A percentile compares a stretch with the other conserved stretches of the same genome.
These are phyloP conservation scores for Dicycla oo DNA, from an alignment of 2,888 invertebrate genomes.

Conservation along the genomic window DNA sequence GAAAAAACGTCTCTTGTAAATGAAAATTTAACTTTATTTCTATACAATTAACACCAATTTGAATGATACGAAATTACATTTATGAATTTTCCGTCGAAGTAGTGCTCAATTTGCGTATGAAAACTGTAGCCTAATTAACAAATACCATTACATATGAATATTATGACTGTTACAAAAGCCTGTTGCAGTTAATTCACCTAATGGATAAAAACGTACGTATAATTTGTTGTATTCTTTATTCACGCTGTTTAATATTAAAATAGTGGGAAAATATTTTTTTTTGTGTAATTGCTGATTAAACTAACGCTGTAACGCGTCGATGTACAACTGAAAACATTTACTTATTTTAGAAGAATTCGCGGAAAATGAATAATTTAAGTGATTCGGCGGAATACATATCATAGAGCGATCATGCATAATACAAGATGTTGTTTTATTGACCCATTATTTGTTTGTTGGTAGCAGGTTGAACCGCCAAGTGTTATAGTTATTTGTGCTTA, in stretches of 20 bases:
- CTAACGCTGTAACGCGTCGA: background rate
- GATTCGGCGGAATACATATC: constrained; percentile 5
- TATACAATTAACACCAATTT: constrained; percentile 14
- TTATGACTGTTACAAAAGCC: constrained; percentile 3
- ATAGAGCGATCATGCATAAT: constrained; percentile 6
- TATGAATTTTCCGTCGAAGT: constrained; percentile 14
- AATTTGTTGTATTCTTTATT: background rate
- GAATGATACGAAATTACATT: background rate
- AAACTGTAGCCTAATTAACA: constrained; percentile 47
- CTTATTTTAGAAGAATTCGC: background rate
- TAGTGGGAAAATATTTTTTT: background rate
- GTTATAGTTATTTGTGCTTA: background rate
- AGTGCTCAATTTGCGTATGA: constrained; percentile 34
- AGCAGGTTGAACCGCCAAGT: constrained; percentile 7
- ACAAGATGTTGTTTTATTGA: background rate
- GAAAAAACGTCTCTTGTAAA: background rate
- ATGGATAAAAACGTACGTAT: constrained; percentile 2
- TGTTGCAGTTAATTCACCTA: constrained; percentile 23
- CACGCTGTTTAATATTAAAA: background rate
- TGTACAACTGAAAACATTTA: constrained; percentile 10
- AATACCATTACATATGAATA: constrained; percentile 29
- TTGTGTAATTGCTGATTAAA: too few relatives aligned
- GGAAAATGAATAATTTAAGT: constrained; percentile 25
- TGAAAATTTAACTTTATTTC: constrained; percentile 2
- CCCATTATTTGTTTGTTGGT: background rate